A percentile compares a stretch with the other conserved stretches of the same genome.
Evolutionary conservation across 1,140 invertebrate genomes (phyloP).

Genomic region (Monomorium pharaonis): DNA sequence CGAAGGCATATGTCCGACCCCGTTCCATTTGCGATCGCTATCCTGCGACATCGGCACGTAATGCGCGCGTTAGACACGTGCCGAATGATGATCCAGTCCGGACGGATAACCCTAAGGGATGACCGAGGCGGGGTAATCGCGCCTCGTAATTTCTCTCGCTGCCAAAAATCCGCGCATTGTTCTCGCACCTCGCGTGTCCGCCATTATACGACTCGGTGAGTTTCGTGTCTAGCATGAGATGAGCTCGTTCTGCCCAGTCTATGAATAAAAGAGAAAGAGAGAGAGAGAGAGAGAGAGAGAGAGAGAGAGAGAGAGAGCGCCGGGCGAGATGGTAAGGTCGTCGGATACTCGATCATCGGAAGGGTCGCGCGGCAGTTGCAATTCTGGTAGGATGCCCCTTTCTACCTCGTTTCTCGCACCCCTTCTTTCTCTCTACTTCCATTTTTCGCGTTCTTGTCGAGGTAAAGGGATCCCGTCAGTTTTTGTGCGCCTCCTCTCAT

Average conservation of each 20-base stretch:
- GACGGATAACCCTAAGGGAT: neutral
- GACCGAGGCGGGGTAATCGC: neutral
- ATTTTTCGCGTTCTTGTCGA: slow-evolving; percentile 16
- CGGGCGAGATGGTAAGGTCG: neutral
- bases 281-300: neutral
- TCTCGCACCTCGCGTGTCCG: slow-evolving; percentile 50
- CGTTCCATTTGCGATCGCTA: slow-evolving; percentile 40
- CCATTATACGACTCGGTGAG: slow-evolving; percentile 51
- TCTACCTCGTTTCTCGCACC: neutral
- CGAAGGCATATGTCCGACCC: slow-evolving; percentile 17
- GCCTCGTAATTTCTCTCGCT: slow-evolving; percentile 31
- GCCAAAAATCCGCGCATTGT: slow-evolving; percentile 53
- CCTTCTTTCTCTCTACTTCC: slow-evolving; percentile 18
- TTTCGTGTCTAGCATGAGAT: slow-evolving; percentile 63
- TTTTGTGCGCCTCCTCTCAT: neutral
- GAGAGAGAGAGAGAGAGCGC: neutral
- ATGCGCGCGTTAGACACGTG: slow-evolving; percentile 27
- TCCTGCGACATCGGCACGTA: slow-evolving; percentile 43
- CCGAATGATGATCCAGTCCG: slow-evolving; percentile 32
- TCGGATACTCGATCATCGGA: slow-evolving; percentile 44
- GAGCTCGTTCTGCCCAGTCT: slow-evolving; percentile 18
- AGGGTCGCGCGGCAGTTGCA: slow-evolving; percentile 43
- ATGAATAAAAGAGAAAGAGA: neutral
- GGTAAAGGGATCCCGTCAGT: neutral
- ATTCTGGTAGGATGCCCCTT: slow-evolving; percentile 10